These are phyloP conservation scores for Lipotes vexillifer DNA, from an alignment of 2,113 vertebrate species.

Conservation along the genomic window DNA sequence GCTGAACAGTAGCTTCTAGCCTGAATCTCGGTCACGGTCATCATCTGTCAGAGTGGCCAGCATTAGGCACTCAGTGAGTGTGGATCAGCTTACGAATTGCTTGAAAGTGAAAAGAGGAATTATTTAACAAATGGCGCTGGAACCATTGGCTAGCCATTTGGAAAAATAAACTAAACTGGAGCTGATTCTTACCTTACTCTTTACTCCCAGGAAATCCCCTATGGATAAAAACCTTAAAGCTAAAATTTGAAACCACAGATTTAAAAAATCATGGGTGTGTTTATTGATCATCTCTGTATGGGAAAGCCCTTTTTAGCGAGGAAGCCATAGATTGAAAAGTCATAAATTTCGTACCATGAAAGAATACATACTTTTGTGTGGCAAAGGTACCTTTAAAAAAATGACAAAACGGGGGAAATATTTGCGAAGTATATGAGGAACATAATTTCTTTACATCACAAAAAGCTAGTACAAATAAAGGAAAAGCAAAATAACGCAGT, in stretches of 20 bases:
- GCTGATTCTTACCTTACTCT: neutral
- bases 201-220: neutral
- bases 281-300: neutral
- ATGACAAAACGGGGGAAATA: neutral
- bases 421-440: neutral
- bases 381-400: neutral
- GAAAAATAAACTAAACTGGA: neutral
- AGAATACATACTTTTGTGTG: neutral
- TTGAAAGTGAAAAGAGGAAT: neutral
- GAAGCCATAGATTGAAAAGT: neutral
- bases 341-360: neutral
- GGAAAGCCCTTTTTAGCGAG: neutral
- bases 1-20: constrained; percentile 20
- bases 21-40: neutral
- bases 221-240: neutral
- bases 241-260: neutral
- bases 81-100: neutral
- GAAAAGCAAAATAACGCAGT: neutral
- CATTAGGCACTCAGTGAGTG: neutral
- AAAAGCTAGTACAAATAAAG: neutral
- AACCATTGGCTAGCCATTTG: neutral
- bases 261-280: neutral
- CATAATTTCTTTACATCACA: neutral
- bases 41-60: neutral
- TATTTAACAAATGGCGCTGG: neutral